Conservation (phyloP, 37 sponge, comb jelly and placozoan genomes). For the Bolinopsis microptera region DNA sequence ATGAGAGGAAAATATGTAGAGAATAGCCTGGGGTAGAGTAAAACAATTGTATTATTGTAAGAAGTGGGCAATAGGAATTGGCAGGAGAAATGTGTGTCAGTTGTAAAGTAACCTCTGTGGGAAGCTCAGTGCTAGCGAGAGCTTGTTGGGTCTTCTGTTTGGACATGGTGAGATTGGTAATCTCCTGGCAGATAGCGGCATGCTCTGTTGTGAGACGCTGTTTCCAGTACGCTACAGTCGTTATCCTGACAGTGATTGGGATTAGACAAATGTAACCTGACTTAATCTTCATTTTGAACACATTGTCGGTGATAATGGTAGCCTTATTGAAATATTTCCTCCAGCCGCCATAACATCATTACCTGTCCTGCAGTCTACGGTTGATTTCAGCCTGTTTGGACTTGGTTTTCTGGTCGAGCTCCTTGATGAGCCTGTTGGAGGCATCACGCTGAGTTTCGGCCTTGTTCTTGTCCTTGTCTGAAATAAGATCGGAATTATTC, state of each 20-base stretch:
- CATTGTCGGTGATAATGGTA: too few relatives aligned
- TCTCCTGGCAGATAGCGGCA: conserved; percentile 65
- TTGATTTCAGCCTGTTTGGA: conserved; percentile 63
- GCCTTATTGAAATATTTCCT: too few relatives aligned
- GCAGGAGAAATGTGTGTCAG: too few relatives aligned
- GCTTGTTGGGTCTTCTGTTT: conserved; percentile 65
- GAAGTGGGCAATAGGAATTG: too few relatives aligned
- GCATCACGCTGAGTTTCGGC: conserved; percentile 49
- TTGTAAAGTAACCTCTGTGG: conserved; percentile 50
- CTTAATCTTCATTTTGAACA: too few relatives aligned
- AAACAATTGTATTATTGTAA: too few relatives aligned
- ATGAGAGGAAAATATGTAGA: too few relatives aligned
- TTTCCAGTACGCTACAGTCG: conserved; percentile 61
- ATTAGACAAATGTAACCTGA: too few relatives aligned
- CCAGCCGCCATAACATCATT: too few relatives aligned
- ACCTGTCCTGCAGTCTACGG: conserved; percentile 47
- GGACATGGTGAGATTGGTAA: conserved; percentile 59
- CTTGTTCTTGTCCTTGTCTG: conserved; percentile 65
- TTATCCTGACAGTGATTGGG: conserved; percentile 1
- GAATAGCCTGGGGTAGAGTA: too few relatives aligned
- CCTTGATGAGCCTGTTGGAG: conserved; percentile 65
- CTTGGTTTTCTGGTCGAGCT: conserved; percentile 60
- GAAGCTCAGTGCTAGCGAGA: conserved; percentile 51
- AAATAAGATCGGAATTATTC: neutral
- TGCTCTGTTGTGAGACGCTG: conserved; percentile 58